Evolutionary conservation across 2,797 vertebrate species (phyloP).

Genomic region (Pseudochirops corinnae): DNA sequence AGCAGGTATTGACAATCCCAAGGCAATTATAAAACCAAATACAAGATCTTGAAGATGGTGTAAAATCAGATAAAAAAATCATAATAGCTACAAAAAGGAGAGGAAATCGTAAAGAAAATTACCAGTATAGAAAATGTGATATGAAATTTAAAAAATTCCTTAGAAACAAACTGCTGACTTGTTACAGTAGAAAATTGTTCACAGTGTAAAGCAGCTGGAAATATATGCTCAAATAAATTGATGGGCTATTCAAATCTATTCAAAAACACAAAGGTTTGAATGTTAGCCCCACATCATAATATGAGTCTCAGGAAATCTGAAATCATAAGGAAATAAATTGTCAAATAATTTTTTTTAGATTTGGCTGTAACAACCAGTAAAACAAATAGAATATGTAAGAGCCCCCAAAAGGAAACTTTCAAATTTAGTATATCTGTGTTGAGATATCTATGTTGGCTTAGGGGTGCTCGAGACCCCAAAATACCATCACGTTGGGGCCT

Average conservation of each 20-base stretch:
- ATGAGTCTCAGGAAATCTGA: not conserved
- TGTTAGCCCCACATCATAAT: not conserved
- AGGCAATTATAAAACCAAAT: not conserved
- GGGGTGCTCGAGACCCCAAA: no score
- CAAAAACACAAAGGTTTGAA: not conserved
- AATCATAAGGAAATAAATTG: not conserved
- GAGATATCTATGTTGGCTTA: no score
- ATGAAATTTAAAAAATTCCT: not conserved
- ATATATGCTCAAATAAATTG: not conserved
- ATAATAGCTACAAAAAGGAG: not conserved
- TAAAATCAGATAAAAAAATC: not conserved
- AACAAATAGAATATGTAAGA: not conserved
- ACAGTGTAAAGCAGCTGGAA: not conserved
- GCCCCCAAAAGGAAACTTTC: not conserved
- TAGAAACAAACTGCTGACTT: not conserved
- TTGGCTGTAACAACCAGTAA: not conserved
- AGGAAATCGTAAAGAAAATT: not conserved
- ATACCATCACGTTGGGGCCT: no score
- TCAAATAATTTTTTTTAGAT: not conserved
- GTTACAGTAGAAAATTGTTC: not conserved
- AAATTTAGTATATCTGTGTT: not conserved
- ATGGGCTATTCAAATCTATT: not conserved
- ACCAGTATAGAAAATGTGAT: not conserved
- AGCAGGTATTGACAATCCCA: not conserved
- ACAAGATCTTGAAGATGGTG: not conserved